A percentile compares a stretch with the other conserved stretches of the same genome.
Conservation (phyloP, 2,888 invertebrate species). For the Chymomyza fuscimana region DNA sequence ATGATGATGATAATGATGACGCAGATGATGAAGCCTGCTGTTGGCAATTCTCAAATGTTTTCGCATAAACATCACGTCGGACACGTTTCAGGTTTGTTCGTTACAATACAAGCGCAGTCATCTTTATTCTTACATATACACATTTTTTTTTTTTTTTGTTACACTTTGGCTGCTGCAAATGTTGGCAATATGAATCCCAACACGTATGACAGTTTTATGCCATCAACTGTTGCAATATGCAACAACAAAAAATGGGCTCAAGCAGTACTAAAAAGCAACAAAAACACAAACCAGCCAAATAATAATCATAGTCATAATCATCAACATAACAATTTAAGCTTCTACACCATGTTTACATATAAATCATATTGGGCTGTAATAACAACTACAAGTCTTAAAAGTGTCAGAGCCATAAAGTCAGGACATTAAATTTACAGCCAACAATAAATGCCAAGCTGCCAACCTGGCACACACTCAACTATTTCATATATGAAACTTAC, state of each 20-base stretch:
- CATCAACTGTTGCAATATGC: neutral
- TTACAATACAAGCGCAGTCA: constrained; percentile 31
- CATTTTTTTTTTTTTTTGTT: constrained; percentile 22
- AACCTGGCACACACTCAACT: constrained; percentile 4
- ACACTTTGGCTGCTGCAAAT: constrained; percentile 39
- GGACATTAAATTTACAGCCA: constrained; percentile 36
- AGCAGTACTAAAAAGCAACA: constrained; percentile 1
- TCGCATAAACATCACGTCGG: constrained; percentile 68
- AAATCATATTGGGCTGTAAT: neutral
- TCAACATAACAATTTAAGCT: constrained; percentile 36
- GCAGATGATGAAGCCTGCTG: constrained; percentile 19
- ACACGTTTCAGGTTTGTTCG: constrained; percentile 58
- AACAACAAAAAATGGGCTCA: neutral
- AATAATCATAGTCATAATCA: constrained; percentile 50
- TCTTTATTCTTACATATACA: neutral
- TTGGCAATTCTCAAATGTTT: constrained; percentile 34
- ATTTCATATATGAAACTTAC: constrained; percentile 26
- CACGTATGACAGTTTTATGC: constrained; percentile 66
- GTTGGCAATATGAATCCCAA: constrained; percentile 49
- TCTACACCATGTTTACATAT: constrained; percentile 17
- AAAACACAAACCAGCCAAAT: neutral
- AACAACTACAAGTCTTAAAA: constrained; percentile 21
- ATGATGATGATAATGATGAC: constrained; percentile 17
- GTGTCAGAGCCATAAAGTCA: constrained; percentile 32
- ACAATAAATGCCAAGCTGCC: constrained; percentile 4